A percentile compares a stretch with the other conserved stretches of the same genome.
phyloP scores from a whole-genome alignment of 2,888 invertebrate genomes.

The Hirtodrosophila alboralis region DNA sequence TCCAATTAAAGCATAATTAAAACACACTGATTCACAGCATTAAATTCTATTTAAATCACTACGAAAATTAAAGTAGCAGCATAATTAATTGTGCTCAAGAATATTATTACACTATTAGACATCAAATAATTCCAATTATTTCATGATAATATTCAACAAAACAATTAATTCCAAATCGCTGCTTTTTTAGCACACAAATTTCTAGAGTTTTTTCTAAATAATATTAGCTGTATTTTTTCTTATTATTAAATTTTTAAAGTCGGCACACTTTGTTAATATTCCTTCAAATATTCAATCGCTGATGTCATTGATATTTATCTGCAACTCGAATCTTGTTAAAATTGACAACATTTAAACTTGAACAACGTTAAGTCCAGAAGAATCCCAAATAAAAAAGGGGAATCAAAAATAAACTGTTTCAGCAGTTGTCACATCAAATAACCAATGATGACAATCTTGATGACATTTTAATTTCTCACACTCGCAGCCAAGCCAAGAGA shows the following conservation, averaged over 20 bases:
- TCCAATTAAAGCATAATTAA: too few species aligned
- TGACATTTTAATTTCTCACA: constrained; percentile 82
- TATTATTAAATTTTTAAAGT: too few species aligned
- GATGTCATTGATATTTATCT: constrained; percentile 71
- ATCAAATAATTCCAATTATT: background rate
- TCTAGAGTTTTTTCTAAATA: too few species aligned
- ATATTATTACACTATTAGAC: too few species aligned
- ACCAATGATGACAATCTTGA: constrained; percentile 80
- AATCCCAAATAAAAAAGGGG: constrained; percentile 13
- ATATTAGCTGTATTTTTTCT: background rate
- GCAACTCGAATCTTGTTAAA: constrained; percentile 77
- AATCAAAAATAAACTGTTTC: constrained; percentile 35
- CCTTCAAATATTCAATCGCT: constrained; percentile 36
- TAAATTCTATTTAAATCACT: too few species aligned
- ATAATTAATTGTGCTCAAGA: too few species aligned
- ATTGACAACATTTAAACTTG: constrained; percentile 80
- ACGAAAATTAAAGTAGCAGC: too few species aligned
- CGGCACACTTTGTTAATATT: constrained; percentile 34
- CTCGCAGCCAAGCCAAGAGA: constrained; percentile 51
- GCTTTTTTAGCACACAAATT: too few species aligned
- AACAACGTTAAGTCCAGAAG: constrained; percentile 42
- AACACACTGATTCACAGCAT: too few species aligned
- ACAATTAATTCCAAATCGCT: too few species aligned
- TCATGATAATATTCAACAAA: background rate
- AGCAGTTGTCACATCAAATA: constrained; percentile 71